A percentile compares a stretch with the other conserved stretches of the same genome.
Conservation (phyloP, 2,888 invertebrate genomes). For the Campoletis raptor region DNA sequence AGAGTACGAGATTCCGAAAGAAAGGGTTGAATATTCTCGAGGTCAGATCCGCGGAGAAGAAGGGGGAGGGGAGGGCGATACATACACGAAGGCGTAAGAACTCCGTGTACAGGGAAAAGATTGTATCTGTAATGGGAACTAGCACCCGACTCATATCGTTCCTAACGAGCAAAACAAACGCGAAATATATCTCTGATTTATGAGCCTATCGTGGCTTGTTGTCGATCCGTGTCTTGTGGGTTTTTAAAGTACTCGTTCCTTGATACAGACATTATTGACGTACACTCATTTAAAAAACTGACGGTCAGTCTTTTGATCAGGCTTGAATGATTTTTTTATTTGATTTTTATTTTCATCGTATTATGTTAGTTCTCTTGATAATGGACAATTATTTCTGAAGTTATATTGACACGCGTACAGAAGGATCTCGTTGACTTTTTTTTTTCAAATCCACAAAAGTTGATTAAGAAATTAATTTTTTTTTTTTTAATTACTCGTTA, state of each 20-base stretch:
- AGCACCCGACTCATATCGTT: slow-evolving; percentile 69
- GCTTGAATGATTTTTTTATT: slow-evolving; percentile 4
- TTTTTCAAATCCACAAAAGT: not conserved
- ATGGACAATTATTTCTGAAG: slow-evolving; percentile 38
- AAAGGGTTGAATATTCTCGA: slow-evolving; percentile 64
- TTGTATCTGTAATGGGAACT: slow-evolving; percentile 21
- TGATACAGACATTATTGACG: slow-evolving; percentile 69
- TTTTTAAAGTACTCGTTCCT: slow-evolving; percentile 23
- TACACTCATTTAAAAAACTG: slow-evolving; percentile 38
- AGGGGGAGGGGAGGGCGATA: slow-evolving; percentile 27
- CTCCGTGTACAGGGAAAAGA: slow-evolving; percentile 36
- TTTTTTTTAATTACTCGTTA: too few relatives aligned
- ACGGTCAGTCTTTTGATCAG: slow-evolving; percentile 64
- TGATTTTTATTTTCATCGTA: not conserved
- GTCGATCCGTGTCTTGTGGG: slow-evolving; percentile 52
- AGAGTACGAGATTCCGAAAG: slow-evolving; percentile 46
- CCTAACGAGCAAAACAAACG: slow-evolving; percentile 80
- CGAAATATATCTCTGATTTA: slow-evolving; percentile 79
- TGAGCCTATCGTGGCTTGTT: slow-evolving; percentile 69
- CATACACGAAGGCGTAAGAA: slow-evolving; percentile 30
- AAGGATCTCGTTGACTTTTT: slow-evolving; percentile 24
- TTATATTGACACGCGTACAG: slow-evolving; percentile 20
- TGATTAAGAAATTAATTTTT: not conserved
- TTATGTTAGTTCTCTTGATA: not conserved
- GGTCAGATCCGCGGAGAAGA: slow-evolving; percentile 56